Conservation (phyloP, 2,888 invertebrate species). For the Drosophila nr. perissopoda region DNA sequence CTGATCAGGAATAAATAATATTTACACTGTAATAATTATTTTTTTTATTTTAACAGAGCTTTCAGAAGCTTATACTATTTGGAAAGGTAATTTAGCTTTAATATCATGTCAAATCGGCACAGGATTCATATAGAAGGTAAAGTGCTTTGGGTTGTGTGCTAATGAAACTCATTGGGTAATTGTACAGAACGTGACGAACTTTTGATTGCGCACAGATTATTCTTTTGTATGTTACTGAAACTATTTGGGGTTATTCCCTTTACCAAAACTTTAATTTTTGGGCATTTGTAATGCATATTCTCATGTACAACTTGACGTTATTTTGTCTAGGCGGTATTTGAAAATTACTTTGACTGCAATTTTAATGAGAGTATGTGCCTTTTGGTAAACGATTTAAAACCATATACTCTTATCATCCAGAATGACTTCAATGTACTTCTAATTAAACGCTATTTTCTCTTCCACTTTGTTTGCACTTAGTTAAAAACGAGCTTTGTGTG, state of each 20-base stretch:
- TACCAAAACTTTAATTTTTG: neutral
- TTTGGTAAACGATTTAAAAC: neutral
- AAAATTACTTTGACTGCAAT: neutral
- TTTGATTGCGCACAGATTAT: neutral
- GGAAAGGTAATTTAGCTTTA: neutral
- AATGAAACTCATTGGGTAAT: neutral
- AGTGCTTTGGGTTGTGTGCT: neutral
- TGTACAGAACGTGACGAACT: neutral
- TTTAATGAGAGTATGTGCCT: neutral
- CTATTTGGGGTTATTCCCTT: neutral
- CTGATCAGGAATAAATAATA: neutral
- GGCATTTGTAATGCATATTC: neutral
- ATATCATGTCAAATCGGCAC: neutral
- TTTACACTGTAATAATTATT: neutral
- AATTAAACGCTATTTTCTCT: neutral
- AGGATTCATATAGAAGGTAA: neutral
- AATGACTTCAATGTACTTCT: neutral
- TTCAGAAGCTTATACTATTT: neutral
- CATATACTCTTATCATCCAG: neutral
- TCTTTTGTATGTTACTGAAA: neutral
- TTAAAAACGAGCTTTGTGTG: neutral
- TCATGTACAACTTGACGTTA: neutral
- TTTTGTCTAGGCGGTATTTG: neutral
- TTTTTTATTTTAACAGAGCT: neutral
- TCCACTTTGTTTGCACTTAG: neutral